phyloP scores from a whole-genome alignment of 2,113 vertebrate genomes.

The Eonycteris spelaea region DNA sequence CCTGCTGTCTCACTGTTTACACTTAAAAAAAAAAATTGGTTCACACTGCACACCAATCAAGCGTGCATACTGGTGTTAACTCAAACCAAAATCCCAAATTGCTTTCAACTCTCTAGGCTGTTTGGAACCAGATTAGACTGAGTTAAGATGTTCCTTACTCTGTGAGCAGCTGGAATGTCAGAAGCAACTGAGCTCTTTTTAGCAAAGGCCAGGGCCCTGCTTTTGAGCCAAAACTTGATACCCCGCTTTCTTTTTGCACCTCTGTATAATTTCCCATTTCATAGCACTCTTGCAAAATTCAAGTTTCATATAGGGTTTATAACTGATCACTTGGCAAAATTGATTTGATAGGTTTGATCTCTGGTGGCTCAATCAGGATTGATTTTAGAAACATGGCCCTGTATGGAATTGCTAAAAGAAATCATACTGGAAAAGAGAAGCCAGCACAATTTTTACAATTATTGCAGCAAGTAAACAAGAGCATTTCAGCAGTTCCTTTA shows the following conservation, averaged over 20 bases:
- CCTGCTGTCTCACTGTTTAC: background rate
- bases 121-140: background rate
- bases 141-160: background rate
- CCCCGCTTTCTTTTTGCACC: background rate
- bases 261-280: background rate
- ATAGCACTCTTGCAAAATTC: background rate
- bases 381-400: background rate
- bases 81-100: background rate
- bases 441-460: background rate
- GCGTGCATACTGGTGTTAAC: background rate
- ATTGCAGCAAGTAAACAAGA: background rate
- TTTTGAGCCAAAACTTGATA: background rate
- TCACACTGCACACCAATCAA: background rate
- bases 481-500: background rate
- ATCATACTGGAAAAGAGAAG: background rate
- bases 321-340: background rate
- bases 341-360: background rate
- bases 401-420: background rate
- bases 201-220: background rate
- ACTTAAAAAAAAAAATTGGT: background rate
- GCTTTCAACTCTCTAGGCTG: background rate
- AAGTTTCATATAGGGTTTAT: background rate
- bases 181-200: background rate
- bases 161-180: background rate
- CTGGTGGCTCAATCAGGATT: background rate